Evolutionary conservation across 2,797 vertebrate species (phyloP).

Genomic region (Coccyzus lansbergi): DNA sequence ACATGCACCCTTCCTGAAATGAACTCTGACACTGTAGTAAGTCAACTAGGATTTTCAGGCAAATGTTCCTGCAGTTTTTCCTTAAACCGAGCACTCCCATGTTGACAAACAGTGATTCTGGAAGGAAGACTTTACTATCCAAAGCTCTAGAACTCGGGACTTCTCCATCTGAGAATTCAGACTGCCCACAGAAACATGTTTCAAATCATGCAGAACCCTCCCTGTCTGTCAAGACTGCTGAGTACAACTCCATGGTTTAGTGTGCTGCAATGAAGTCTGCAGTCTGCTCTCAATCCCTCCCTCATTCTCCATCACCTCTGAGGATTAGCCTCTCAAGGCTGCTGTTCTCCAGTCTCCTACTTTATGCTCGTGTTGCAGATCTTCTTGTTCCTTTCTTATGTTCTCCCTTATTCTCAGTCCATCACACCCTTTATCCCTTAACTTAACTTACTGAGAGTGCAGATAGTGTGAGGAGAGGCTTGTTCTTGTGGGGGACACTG

Average conservation of each 20-base stretch:
- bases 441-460: no score
- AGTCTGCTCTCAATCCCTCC: neutral
- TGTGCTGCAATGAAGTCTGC: neutral
- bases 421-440: neutral
- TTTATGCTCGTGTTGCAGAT: neutral
- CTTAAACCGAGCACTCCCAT: fast-evolving
- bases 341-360: neutral
- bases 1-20: fast-evolving
- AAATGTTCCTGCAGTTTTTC: neutral
- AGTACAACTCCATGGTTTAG: neutral
- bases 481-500: neutral
- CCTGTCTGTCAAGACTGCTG: neutral
- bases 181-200: neutral
- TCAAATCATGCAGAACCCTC: neutral
- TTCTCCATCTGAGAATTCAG: neutral
- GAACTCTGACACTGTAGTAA: neutral
- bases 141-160: neutral
- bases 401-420: neutral
- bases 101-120: neutral
- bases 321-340: neutral
- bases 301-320: neutral
- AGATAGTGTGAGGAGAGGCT: neutral
- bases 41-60: neutral
- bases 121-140: neutral
- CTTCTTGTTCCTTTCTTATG: neutral